These are phyloP conservation scores for Macrobrachium rosenbergii DNA, from an alignment of 1,140 invertebrate species.

Conservation along the genomic window DNA sequence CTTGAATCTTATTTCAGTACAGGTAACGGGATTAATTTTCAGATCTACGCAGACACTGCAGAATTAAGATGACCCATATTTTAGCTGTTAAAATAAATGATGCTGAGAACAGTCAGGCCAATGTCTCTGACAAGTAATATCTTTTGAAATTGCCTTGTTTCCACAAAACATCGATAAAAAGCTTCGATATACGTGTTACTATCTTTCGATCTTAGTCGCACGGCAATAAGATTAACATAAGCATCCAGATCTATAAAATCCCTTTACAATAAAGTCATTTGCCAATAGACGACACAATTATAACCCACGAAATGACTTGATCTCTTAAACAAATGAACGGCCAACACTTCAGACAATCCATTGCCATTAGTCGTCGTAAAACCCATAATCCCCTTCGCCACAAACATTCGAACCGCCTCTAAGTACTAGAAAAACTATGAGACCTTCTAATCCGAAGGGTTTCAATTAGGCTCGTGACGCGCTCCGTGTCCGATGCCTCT, in stretches of 20 bases:
- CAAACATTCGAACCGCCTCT: neutral
- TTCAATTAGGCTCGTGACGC: conserved; percentile 52
- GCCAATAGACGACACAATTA: conserved; percentile 3
- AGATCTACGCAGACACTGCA: too few species aligned
- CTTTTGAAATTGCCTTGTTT: too few species aligned
- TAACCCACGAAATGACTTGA: conserved; percentile 13
- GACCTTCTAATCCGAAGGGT: neutral
- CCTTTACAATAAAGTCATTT: neutral
- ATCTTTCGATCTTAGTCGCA: too few species aligned
- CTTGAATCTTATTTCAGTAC: too few species aligned
- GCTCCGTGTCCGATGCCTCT: conserved; percentile 38
- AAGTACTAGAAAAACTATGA: neutral
- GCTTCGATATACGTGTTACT: too few species aligned
- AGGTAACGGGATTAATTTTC: too few species aligned
- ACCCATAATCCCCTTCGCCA: neutral
- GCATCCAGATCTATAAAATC: conserved; percentile 5
- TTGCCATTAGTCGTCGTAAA: neutral
- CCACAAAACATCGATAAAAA: too few species aligned
- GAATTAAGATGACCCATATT: too few species aligned
- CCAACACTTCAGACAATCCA: neutral
- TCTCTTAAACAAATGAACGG: neutral
- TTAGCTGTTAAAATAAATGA: too few species aligned
- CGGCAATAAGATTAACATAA: too few species aligned
- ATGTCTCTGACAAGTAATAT: too few species aligned
- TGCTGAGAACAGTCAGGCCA: too few species aligned